Conservation (phyloP, 2,888 invertebrate species). For the Melangyna quadrimaculata region DNA sequence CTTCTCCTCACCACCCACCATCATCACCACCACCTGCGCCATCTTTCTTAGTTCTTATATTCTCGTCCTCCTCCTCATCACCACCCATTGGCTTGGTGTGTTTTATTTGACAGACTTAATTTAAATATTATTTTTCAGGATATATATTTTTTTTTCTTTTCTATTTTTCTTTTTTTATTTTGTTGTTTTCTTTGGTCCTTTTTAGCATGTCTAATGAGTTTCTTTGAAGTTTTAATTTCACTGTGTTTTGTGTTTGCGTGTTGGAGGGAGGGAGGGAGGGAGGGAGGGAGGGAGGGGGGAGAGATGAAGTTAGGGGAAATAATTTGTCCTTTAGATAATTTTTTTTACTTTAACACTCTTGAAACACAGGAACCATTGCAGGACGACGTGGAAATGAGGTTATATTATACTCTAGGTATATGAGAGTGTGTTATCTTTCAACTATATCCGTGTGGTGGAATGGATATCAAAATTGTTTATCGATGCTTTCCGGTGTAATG, state of each 20-base stretch:
- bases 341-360: slow-evolving; percentile 21
- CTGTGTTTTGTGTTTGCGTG: slow-evolving; percentile 32
- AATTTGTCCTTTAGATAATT: background rate
- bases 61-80: background rate
- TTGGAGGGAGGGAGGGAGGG: background rate
- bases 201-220: slow-evolving; percentile 68
- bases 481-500: slow-evolving; percentile 44
- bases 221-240: slow-evolving; percentile 61
- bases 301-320: background rate
- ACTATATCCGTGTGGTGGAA: slow-evolving; percentile 36
- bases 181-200: slow-evolving; percentile 36
- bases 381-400: background rate
- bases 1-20: background rate
- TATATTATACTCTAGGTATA: background rate
- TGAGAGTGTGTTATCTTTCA: slow-evolving; percentile 25
- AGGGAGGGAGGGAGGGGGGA: background rate
- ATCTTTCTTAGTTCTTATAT: background rate
- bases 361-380: background rate
- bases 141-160: slow-evolving; percentile 15
- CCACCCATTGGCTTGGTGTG: slow-evolving; percentile 14
- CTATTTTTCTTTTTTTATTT: background rate
- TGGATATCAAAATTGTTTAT: slow-evolving; percentile 60
- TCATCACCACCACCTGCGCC: background rate
- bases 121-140: slow-evolving; percentile 64
- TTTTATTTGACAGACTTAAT: slow-evolving; percentile 60